A percentile compares a stretch with the other conserved stretches of the same genome.
Conservation (phyloP, 2,113 vertebrate genomes). For the Equus przewalskii region DNA sequence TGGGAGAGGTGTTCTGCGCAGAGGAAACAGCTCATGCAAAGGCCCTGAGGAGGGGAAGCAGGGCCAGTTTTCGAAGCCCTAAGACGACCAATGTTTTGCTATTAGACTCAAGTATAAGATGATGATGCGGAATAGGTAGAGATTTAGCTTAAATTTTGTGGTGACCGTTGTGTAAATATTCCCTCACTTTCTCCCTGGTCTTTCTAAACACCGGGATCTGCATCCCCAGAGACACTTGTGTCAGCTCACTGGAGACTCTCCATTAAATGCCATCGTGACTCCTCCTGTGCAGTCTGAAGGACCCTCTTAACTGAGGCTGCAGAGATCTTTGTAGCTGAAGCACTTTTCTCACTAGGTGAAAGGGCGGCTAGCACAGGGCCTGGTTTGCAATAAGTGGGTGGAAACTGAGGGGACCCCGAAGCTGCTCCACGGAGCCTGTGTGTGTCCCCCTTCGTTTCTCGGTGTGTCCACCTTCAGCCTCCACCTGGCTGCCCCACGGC, state of each 20-base stretch:
- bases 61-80: background rate
- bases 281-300: background rate
- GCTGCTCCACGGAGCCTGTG: background rate
- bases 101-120: background rate
- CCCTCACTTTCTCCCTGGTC: background rate
- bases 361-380: background rate
- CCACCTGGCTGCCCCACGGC: rapidly evolving
- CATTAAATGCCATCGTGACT: background rate
- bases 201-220: background rate
- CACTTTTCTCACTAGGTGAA: background rate
- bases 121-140: background rate
- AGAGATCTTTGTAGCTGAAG: background rate
- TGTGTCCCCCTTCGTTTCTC: background rate
- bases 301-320: background rate
- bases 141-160: background rate
- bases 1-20: background rate
- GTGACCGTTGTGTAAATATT: background rate
- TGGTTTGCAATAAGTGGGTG: background rate
- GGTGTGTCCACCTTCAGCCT: background rate
- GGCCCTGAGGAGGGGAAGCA: background rate
- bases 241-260: background rate
- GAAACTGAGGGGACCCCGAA: too few species aligned
- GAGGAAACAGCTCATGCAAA: background rate
- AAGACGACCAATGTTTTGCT: background rate
- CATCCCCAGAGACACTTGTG: background rate